Evolutionary conservation across 1,140 invertebrate species (phyloP), one percentile per base, ranked within the genome.

Genomic region (Sminthurides bifidus): DNA sequence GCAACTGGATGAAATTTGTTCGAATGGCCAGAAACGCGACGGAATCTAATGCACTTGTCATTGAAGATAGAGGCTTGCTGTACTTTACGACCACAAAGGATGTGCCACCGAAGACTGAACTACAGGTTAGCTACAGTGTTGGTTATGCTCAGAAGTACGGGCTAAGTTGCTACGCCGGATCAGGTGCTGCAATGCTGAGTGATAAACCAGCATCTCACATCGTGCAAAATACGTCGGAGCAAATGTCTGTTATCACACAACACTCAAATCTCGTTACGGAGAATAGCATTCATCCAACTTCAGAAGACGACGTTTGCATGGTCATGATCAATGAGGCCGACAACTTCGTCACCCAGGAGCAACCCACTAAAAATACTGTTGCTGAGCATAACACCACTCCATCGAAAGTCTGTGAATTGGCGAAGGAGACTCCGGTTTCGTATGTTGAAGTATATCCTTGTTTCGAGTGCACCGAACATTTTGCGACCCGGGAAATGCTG

Each of bases 1-100:
- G 59, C 35, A 64, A 64, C 38, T 64, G 63, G 63, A 64, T 60
- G 56, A 64, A 64, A 40, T 61, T 59, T 54, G 63, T 64, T 8
- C 21, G 63, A 50, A 23, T 58, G 8, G 63, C 59, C 19, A 45
- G 40, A 6, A 53, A 49, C 23, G 31, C 53, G 3, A 33, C 26
- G 31, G 59, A 61, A 17, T 56, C 59, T 37, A 61, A 58, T 57
- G 56, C 54, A 43, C 30, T 64, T 5, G 52, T 64, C 10, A 43
- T 26, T 8, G 63, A 64, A 24, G 45, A 57, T 10, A 50, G 55
- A 24, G 61, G 61, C n/a, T 24, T 54, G 10, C 26, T 64, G 2
- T 64, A 61, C 38, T 64, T 61, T 41, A 58, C 56, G 14, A 61
- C 63, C 15, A 61, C 51, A 19, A 57, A 56, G 33, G 63, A 64